Percentiles rank a stretch among this genome's conserved stretches.
phyloP scores from a whole-genome alignment of 2,888 invertebrate species.

The Caenorhabditis macrosperma region DNA sequence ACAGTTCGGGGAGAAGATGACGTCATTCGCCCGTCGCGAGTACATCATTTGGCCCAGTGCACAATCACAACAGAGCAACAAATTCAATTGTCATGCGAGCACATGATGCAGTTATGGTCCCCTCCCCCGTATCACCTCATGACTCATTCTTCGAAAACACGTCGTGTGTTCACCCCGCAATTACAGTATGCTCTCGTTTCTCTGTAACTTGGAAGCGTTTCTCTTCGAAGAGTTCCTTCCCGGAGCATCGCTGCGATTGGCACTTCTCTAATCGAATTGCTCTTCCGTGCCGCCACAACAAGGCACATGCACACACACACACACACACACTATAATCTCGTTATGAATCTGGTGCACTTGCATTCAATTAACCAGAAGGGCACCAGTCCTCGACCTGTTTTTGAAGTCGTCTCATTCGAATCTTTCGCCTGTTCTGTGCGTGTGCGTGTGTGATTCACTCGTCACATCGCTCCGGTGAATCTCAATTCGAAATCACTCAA shows the following conservation, averaged over 20 bases:
- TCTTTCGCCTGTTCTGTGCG: background rate
- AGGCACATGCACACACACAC: too few relatives aligned
- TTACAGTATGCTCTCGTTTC: too few relatives aligned
- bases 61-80: background rate
- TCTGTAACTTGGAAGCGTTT: too few relatives aligned
- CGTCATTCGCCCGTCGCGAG: background rate
- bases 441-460: background rate
- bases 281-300: too few relatives aligned
- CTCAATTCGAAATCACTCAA: slow-evolving; percentile 30
- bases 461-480: slow-evolving; percentile 4
- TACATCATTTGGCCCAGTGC: background rate
- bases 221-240: background rate
- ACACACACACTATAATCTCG: background rate
- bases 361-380: slow-evolving; percentile 18
- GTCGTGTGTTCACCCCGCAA: background rate
- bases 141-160: too few relatives aligned
- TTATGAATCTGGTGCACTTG: slow-evolving; percentile 1
- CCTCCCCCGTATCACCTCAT: background rate
- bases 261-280: background rate
- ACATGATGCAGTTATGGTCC: background rate
- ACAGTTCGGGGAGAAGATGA: background rate
- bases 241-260: background rate
- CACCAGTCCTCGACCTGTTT: slow-evolving; percentile 1
- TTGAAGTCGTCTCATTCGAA: background rate
- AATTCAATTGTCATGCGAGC: slow-evolving; percentile 1